Evolutionary conservation across 2,888 invertebrate genomes (phyloP).

Genomic region (Adelognathus sp.): DNA sequence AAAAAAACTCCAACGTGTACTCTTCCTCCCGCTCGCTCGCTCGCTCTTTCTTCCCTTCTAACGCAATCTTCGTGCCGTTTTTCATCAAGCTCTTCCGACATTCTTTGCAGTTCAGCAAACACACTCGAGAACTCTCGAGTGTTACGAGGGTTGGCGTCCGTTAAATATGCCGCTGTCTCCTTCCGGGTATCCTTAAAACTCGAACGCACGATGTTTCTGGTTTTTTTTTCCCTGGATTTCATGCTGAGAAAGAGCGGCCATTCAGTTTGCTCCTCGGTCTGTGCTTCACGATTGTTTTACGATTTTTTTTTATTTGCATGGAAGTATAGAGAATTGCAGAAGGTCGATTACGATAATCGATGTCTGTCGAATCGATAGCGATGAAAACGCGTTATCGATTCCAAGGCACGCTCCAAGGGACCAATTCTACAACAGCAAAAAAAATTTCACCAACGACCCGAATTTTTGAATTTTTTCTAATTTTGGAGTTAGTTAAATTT

Average conservation of each 20-base stretch:
- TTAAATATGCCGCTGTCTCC: neutral
- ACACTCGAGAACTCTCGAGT: neutral
- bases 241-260: neutral
- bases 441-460: no score
- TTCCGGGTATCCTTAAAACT: neutral
- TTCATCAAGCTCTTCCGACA: neutral
- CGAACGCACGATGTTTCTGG: neutral
- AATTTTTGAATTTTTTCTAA: no score
- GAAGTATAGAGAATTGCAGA: neutral
- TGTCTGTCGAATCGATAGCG: no score
- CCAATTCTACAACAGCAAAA: no score
- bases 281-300: neutral
- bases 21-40: neutral
- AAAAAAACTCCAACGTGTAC: neutral
- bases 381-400: no score
- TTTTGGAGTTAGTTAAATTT: no score
- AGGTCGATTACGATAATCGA: no score
- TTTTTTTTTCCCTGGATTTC: neutral
- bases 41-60: neutral
- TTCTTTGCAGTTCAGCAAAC: neutral
- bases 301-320: neutral
- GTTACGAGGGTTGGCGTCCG: neutral
- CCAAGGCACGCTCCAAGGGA: no score
- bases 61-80: neutral
- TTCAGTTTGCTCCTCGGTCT: neutral